A percentile compares a stretch with the other conserved stretches of the same genome.
These are phyloP conservation scores for Pedetes capensis DNA, from an alignment of 2,113 vertebrate genomes.

Conservation along the genomic window DNA sequence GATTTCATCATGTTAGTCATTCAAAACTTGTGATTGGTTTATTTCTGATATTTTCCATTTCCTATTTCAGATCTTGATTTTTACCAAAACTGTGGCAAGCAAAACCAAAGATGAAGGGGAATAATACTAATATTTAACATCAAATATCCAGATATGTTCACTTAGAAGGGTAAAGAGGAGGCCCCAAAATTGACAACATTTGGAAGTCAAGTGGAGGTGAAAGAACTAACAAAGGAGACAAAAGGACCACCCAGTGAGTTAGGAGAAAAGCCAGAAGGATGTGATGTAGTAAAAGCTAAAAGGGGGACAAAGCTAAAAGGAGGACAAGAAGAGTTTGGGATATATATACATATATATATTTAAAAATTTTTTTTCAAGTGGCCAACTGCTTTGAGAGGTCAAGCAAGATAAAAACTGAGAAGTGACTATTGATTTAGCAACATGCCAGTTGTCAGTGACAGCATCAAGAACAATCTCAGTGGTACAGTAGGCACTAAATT, in stretches of 20 bases:
- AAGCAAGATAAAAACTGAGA: background rate
- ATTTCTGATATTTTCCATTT: background rate
- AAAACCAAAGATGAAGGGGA: background rate
- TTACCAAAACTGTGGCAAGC: too few species aligned
- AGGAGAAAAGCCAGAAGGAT: background rate
- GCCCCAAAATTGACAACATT: background rate
- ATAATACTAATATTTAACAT: background rate
- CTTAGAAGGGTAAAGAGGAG: background rate
- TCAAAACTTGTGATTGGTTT: background rate
- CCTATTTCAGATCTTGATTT: background rate
- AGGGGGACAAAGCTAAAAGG: background rate
- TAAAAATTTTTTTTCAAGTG: background rate
- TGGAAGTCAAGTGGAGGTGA: background rate
- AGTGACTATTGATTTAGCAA: background rate
- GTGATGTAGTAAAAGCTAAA: background rate
- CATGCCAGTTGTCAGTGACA: background rate
- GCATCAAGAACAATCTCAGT: background rate
- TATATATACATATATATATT: too few species aligned
- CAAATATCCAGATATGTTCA: background rate
- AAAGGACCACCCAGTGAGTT: background rate
- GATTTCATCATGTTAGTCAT: background rate
- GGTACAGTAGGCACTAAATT: background rate
- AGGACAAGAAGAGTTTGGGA: background rate
- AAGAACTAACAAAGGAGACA: background rate
- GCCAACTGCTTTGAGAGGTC: background rate